Base-by-base conservation (phyloP, 2,888 invertebrate genomes). In the Eulithis testata region DNA sequence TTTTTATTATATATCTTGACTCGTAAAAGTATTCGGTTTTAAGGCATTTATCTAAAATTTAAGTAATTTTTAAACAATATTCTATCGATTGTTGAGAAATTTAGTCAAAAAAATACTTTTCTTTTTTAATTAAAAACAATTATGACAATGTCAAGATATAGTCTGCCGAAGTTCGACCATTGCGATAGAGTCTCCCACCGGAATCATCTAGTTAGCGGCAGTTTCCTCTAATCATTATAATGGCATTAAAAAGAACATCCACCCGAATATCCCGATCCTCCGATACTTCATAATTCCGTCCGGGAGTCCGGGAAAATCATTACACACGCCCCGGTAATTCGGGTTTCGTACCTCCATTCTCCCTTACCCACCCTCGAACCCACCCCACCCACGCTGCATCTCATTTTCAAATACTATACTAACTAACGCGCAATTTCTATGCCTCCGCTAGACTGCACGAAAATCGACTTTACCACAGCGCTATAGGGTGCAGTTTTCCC, bases 291-390 rank as follows among this genome's bases (percentile, higher is more conserved):
- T 91, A 90, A 90, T 91, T 91, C 88, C 87, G 84, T 76, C 87
- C 88, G 88, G 92, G 91, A 89, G 83, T 76, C 87, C 88, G 88
- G 92, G 91, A 89, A 92, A 93, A 92, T 93, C 92, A 92, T 93
- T 93, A 93, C 90, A 90, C 84, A 91, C 91, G 93, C 90, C 89
- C 89, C 85, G 91, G 90, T 90, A 90, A 92, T 91, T 92, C 90
- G 90, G 91, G 89, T 91, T 91, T 88, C 87, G 90, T 90, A 85
- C 83, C 81, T 82, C 83, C 82, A 77, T 79, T 60, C 67, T 54
- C 67, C 67, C 67, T 21, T 47, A 53, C 74, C 79, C 74, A 55
- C 67, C 67, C 59, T 45, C 65, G 72, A 55, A 61, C 64, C 67
- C 71, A 73, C 75, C 76, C 83, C 66, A 68, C 81, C 83, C 82